These are phyloP conservation scores for Sardina pilchardus DNA, from an alignment of 2,113 vertebrate genomes.

Conservation along the genomic window DNA sequence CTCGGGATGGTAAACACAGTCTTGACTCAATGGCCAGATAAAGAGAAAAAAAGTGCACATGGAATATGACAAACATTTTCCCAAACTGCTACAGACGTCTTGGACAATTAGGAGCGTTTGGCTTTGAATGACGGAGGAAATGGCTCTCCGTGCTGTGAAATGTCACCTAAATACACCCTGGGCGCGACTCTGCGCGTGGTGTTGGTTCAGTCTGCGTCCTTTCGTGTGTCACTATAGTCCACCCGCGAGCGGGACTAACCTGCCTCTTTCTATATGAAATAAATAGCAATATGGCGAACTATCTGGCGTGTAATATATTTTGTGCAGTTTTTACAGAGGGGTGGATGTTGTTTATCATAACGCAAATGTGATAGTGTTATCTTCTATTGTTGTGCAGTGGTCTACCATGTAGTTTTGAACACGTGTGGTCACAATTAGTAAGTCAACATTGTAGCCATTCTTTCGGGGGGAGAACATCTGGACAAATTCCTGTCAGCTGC, in stretches of 20 bases:
- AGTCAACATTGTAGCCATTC: not conserved
- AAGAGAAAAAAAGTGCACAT: conserved; percentile 70
- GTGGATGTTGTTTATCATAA: too few species aligned
- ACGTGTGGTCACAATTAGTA: not conserved
- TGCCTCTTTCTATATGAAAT: too few species aligned
- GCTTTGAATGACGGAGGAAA: conserved; percentile 82
- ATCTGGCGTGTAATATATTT: too few species aligned
- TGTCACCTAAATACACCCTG: conserved; percentile 77
- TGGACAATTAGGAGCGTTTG: conserved; percentile 83
- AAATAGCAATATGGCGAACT: too few species aligned
- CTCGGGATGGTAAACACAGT: conserved; percentile 80
- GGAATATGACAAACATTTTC: conserved; percentile 80
- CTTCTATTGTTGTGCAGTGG: not conserved
- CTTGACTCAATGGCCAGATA: conserved; percentile 71
- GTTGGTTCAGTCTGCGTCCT: too few species aligned
- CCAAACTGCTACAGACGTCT: conserved; percentile 81
- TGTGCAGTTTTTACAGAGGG: too few species aligned
- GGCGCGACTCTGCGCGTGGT: conserved; percentile 43
- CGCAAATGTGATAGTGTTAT: too few species aligned
- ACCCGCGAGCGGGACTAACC: not conserved
- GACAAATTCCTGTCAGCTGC: conserved; percentile 50
- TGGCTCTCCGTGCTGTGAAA: conserved; percentile 85
- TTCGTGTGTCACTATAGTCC: not conserved
- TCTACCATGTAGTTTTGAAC: not conserved
- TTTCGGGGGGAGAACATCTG: conserved; percentile 37